Evolutionary conservation across 2,113 vertebrate species (phyloP), one percentile per base, ranked within the genome.

Genomic region (Sceloporus tristichus): DNA sequence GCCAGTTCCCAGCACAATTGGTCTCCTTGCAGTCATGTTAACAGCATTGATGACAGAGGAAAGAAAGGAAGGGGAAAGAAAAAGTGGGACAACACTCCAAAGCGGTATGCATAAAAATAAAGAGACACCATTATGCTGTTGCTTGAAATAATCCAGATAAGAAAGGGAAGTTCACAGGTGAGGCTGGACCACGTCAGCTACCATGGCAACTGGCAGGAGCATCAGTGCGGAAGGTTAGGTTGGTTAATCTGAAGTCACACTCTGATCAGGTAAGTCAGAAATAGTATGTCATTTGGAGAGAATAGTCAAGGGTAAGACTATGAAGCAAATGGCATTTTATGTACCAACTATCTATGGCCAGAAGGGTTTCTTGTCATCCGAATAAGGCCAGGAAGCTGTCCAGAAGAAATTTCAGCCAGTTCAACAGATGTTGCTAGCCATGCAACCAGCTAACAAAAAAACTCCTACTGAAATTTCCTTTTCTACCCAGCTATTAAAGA

Each of bases 1-100:
- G 21, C 29, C 38, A 66, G 42, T 75, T 89, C 87, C 88, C 73
- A 71, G 21, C 42, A 90, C 88, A 91, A 90, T 87, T 82, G 48
- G 29, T 90, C 38, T 40, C 0, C 42, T 70, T 29, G 2, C 16
- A 48, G 84, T 3, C 68, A n/a, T 66, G 86, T 73, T 13, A 74
- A 21, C 34, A 18, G 42, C 2, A 5, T 66, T 74, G 66, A 70
- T 75, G 78, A 68, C 14, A 54, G 34, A 81, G 77, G 71, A 85
- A 40, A 68, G 78, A 56, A 81, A 66, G 62, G 42, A 48, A n/a
- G 19, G 9, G 19, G 16, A 38, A 54, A 18, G 29, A 5, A 5
- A 59, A 38, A 53, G 11, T 1, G 27, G 19, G 53, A 48, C 65
- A 79, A 62, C 34, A 23, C 56, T 11, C 3, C 29, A 25, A 27